These are phyloP conservation scores for Panagrolaimus sp. DNA, from an alignment of 1,140 invertebrate genomes.

Conservation along the genomic window DNA sequence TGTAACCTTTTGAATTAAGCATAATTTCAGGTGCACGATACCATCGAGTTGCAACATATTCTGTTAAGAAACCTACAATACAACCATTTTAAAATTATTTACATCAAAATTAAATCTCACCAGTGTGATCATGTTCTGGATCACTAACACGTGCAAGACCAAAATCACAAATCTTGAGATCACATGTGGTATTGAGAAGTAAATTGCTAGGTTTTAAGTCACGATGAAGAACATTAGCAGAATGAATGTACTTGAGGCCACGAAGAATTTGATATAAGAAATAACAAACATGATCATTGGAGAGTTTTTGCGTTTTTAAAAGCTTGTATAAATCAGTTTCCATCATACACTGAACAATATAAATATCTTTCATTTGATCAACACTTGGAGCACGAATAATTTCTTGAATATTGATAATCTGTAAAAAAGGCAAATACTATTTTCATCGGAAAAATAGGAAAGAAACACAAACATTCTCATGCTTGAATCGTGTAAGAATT, in stretches of 20 bases:
- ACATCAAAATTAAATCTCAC: no score
- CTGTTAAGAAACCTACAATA: conserved; percentile 96
- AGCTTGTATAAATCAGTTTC: conserved; percentile 99
- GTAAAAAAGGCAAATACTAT: conserved; percentile 56
- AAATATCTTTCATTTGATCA: conserved; percentile 98
- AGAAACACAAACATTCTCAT: conserved; percentile 88
- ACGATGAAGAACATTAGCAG: conserved; percentile 95
- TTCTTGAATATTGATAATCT: conserved; percentile 99
- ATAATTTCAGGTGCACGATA: conserved; percentile 91
- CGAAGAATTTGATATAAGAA: conserved; percentile 99
- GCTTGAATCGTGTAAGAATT: conserved; percentile 96
- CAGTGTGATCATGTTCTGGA: conserved; percentile 97
- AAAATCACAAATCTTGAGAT: conserved; percentile 99
- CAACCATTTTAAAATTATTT: no score
- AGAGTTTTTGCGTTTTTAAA: conserved; percentile 91
- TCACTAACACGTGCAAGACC: conserved; percentile 91
- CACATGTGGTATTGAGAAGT: conserved; percentile 96
- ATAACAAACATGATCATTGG: conserved; percentile 99
- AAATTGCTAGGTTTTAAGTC: conserved; percentile 98
- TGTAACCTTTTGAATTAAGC: conserved; percentile 95
- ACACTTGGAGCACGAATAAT: conserved; percentile 87
- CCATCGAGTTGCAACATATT: conserved; percentile 87
- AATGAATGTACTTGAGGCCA: conserved; percentile 98
- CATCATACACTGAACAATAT: conserved; percentile 99
- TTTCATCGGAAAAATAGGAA: conserved; percentile 18